These are phyloP conservation scores for Tachysurus vachellii DNA, from an alignment of 2,113 vertebrate species.

Conservation along the genomic window DNA sequence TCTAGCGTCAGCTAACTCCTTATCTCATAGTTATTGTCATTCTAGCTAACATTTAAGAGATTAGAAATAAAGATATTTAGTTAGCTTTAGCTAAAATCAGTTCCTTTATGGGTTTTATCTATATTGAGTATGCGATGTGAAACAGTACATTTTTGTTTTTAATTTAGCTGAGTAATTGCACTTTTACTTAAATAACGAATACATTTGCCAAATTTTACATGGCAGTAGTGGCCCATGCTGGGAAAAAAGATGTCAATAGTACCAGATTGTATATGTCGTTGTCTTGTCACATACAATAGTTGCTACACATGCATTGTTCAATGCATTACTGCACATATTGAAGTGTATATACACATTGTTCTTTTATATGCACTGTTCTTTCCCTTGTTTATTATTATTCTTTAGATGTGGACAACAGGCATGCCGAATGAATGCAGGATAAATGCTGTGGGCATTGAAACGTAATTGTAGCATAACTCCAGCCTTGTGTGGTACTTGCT, in stretches of 20 bases:
- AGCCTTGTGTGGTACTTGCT: too few species aligned
- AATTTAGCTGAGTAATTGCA: not conserved
- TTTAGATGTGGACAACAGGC: too few species aligned
- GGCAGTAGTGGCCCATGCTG: not conserved
- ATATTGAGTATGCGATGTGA: too few species aligned
- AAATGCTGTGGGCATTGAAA: too few species aligned
- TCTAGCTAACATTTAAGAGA: not conserved
- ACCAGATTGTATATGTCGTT: not conserved
- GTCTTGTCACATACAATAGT: not conserved
- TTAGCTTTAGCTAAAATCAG: not conserved
- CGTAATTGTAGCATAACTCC: too few species aligned
- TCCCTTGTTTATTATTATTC: not conserved
- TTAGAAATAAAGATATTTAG: not conserved
- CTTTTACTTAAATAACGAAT: not conserved
- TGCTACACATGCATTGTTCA: not conserved
- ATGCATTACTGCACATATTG: not conserved
- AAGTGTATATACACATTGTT: too few species aligned
- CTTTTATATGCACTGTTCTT: not conserved
- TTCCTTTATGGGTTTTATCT: too few species aligned
- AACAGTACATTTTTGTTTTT: not conserved
- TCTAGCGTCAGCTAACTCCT: not conserved
- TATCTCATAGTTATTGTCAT: not conserved
- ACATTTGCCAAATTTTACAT: not conserved
- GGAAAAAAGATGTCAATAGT: not conserved
- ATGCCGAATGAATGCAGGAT: too few species aligned